Base-by-base conservation (phyloP, 2,888 invertebrate genomes). In the Aporophyla nigra region DNA sequence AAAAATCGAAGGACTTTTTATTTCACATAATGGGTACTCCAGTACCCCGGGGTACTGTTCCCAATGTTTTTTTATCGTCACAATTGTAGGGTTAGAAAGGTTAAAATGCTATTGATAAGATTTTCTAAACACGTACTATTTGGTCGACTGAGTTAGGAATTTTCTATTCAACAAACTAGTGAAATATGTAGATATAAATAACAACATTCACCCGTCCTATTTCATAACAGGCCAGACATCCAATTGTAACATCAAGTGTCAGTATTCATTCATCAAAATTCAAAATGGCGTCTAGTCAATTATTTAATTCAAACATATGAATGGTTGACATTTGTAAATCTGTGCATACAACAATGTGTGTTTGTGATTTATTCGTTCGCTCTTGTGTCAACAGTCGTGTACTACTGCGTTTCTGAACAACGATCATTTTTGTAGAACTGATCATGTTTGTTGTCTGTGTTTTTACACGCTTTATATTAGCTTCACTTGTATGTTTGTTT, bases 201-300 rank as follows among this genome's bases (percentile, higher is more conserved):
- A 74, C 54, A 65, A 62, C 56, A 70, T 76, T 74, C 40, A 24
- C 24, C 7, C 58, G 67, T 40, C 33, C 61, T 69, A 76, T 62
- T 84, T 59, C 12, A 33, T 71, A 69, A 27, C 73, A 24, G 24
- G 53, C 67, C 73, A 85, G 82, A 76, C 78, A 58, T 24, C 12
- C 83, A 82, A 88, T 86, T 86, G 84, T 78, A 66, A 65, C 73
- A 59, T 80, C 82, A 82, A 71, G 78, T 85, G 91, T 88, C 91
- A 88, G 84, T 91, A 88, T 91, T 90, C 89, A 92, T 92, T 91
- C 89, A 92, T 92, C 90, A 90, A 91, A 88, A 91, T 90, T 87
- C 90, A 90, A 89, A 89, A 86, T 80, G 70, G 89, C 76, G 75
- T 72, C 66, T 78, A 87, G 83, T 84, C 90, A 88, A 90, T 92